These are phyloP conservation scores for Brachyopa scutellaris DNA, from an alignment of 2,888 invertebrate genomes.

Conservation along the genomic window DNA sequence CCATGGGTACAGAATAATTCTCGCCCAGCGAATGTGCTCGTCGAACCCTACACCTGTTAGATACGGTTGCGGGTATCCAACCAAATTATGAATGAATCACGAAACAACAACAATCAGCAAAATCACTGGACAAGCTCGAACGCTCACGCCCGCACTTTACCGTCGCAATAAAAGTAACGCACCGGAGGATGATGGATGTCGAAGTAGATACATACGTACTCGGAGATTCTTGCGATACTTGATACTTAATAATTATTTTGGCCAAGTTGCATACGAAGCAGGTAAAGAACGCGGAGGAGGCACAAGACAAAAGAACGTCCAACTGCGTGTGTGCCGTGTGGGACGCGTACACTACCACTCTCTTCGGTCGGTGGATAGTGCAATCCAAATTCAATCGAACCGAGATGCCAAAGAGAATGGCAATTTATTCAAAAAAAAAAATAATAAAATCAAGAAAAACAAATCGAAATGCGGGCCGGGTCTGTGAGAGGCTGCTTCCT, in stretches of 20 bases:
- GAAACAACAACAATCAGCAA: background rate
- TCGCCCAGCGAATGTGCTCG: constrained; percentile 1
- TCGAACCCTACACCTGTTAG: constrained; percentile 37
- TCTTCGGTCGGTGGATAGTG: constrained; percentile 13
- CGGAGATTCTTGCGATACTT: background rate
- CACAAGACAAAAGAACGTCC: background rate
- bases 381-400: constrained; percentile 20
- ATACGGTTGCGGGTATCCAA: background rate
- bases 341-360: constrained; percentile 6
- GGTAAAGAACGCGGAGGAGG: background rate
- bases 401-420: constrained; percentile 48
- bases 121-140: background rate
- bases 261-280: background rate
- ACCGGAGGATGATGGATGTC: constrained; percentile 30
- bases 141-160: constrained; percentile 26
- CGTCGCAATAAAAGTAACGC: constrained; percentile 11
- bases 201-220: background rate
- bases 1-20: constrained; percentile 5
- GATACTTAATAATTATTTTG: constrained; percentile 4
- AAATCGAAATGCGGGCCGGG: constrained; percentile 27
- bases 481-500: constrained; percentile 33
- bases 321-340: background rate
- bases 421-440: constrained; percentile 15
- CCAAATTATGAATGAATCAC: constrained; percentile 58
- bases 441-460: constrained; percentile 3